Base-by-base conservation (phyloP, 2,888 invertebrate genomes). In the Synergus laeviventris region DNA sequence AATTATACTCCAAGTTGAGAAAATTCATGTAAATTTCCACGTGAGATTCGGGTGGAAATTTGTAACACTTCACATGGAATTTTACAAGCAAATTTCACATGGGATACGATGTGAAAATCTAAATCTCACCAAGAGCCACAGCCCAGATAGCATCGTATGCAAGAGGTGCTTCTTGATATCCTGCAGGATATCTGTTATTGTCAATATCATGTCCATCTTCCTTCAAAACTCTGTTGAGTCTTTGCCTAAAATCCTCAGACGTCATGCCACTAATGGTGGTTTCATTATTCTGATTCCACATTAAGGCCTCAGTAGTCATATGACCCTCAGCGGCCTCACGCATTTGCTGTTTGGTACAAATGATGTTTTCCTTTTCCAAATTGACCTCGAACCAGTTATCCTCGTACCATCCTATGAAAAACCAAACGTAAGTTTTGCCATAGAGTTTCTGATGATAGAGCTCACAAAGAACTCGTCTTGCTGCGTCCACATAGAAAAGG, bases 81-180 rank as follows among this genome's bases (percentile, higher is more conserved):
- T 64, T 1, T 16, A 45, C 9, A 70, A 45, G 14, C 14, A 70
- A 59, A 61, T 75, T 76, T 56, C 42, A 31, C 9, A 1, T 73
- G 31, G 21, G 7, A 9, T 56, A 49, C 8, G 9, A 1, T 16
- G 18, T 56, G 2, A 38, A 62, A 62, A 18, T 7, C 56, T 66
- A 16, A 74, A 18, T 80, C 86, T 88, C 91, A 96, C 96, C 98
- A 88, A 99, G 92, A 56, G 99, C 99, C 45, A 99, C 96, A 59
- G 99, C 98, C 99, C 99, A 99, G 73, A 99, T 97, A 12, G 99
- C 99, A 91, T 99, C 99, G 90, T 99, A 99, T 64, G 99, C 99
- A 76, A 99, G 92, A 0, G 99, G 99, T 9, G 99, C 99, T 92
- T 99, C 99, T 89, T 97, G 97, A 91, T 98, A 98, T 14, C 99